phyloP scores from a whole-genome alignment of 2,113 vertebrate species.

The Naja naja region DNA sequence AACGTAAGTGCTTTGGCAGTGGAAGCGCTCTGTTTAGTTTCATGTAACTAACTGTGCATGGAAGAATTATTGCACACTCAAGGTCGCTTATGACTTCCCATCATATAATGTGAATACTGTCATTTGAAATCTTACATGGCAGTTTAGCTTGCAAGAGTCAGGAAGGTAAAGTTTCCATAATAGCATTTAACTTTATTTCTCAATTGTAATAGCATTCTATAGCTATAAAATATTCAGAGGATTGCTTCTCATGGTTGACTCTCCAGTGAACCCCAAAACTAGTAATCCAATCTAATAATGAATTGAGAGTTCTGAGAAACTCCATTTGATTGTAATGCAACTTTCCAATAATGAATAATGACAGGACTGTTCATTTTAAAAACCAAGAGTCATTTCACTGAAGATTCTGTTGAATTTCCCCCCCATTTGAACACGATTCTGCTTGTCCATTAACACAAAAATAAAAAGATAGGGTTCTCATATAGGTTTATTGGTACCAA shows the following conservation, averaged over 20 bases:
- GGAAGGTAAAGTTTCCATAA: slow-evolving; percentile 39
- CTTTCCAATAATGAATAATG: slow-evolving; percentile 1
- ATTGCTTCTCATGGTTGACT: neutral
- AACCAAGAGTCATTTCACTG: neutral
- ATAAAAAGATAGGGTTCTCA: neutral
- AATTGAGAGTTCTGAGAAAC: neutral
- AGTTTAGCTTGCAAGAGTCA: slow-evolving; percentile 35
- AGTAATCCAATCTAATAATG: neutral
- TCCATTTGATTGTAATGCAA: neutral
- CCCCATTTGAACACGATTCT: neutral
- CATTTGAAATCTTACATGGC: slow-evolving; percentile 42
- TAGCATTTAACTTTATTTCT: slow-evolving; percentile 32
- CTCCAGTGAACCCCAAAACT: neutral
- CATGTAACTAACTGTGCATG: slow-evolving; percentile 35
- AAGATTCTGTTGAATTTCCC: neutral
- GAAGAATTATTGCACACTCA: slow-evolving; percentile 51
- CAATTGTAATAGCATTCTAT: neutral
- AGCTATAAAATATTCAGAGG: neutral
- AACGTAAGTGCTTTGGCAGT: slow-evolving; percentile 13
- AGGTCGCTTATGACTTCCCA: slow-evolving; percentile 42
- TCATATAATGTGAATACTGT: slow-evolving; percentile 25
- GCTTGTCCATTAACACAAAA: neutral
- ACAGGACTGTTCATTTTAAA: neutral
- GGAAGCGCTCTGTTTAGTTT: slow-evolving; percentile 16
- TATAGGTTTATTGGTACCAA: neutral